Evolutionary conservation across 2,888 invertebrate genomes (phyloP), one percentile per base, ranked within the genome.

Genomic region (Clostera curtula): DNA sequence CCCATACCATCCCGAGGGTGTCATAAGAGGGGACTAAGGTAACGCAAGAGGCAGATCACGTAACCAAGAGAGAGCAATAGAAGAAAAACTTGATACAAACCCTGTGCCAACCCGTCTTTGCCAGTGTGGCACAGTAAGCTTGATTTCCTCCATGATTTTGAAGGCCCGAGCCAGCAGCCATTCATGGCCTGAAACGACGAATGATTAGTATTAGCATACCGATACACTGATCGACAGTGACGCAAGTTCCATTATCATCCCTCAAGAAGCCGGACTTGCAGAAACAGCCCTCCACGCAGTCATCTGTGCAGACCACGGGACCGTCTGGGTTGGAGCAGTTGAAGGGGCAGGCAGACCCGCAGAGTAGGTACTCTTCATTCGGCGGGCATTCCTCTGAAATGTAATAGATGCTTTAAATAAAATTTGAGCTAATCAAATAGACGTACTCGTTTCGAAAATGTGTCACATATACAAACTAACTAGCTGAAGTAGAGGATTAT

Each of bases 231-330:
- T 73, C 70, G 32, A 59, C 56, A 2, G 42, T 60, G 2, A 82
- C 72, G 29, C 83, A 83, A 0, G 69, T 71, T 0, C 66, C 72
- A n/a, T 73, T 80, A 1, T 71, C 70, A 6, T 69, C 50, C 25
- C 79, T 64, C 40, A 83, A 50, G 39, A 52, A 75, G 0, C 77
- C 82, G 1, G 64, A 29, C 30, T 65, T 66, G 37, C 83, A 83
- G 65, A 79, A 83, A 53, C 83, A 83, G 0, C 82, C 83, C 15
- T 79, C 74, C 0, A 63, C 50, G 25, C 83, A 83, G 17, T 70
- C 66, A 0, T 66, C 67, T 0, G 51, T 33, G 27, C 82, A 82
- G 10, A 40, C 33, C 2, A 64, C 59, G 0, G 69, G 67, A 2
- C 59, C 69, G 3, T 48, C 54, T 10, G 72, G 68, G 30, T 56